Evolutionary conservation across 2,113 vertebrate genomes (phyloP).

Genomic region (Polypterus bichir): DNA sequence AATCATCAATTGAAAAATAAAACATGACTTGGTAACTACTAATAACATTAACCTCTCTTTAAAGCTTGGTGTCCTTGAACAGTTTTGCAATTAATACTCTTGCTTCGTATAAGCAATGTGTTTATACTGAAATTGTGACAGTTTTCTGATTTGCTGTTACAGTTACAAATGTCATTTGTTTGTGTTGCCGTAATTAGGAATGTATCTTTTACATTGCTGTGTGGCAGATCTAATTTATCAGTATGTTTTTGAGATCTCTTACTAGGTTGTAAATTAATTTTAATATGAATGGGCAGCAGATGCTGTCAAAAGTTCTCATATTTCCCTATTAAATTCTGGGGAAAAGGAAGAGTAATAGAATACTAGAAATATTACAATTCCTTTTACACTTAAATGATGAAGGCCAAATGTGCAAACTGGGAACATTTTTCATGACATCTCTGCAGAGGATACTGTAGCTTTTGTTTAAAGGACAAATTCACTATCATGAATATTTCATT

Average conservation of each 20-base stretch:
- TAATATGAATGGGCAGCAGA: not conserved
- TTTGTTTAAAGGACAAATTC: conserved; percentile 15
- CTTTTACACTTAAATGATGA: not conserved
- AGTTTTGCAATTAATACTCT: not conserved
- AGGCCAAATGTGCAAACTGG: conserved; percentile 8
- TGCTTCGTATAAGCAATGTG: not conserved
- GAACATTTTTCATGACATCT: conserved; percentile 2
- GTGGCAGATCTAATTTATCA: not conserved
- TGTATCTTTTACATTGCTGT: not conserved
- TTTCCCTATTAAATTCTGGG: not conserved
- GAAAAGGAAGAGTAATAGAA: no score
- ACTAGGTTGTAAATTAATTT: not conserved
- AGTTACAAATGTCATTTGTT: not conserved
- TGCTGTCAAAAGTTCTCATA: not conserved
- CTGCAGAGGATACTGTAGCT: not conserved
- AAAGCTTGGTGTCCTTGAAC: not conserved
- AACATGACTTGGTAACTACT: no score
- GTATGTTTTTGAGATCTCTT: not conserved
- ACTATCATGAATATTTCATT: conserved; percentile 12
- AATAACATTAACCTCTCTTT: not conserved
- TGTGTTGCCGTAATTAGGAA: conserved; percentile 1
- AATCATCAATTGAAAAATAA: no score
- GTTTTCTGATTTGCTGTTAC: not conserved
- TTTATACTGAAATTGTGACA: not conserved
- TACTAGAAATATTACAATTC: not conserved